Conservation (phyloP, 2,888 invertebrate genomes). For the Cryptocephalus primarius region DNA sequence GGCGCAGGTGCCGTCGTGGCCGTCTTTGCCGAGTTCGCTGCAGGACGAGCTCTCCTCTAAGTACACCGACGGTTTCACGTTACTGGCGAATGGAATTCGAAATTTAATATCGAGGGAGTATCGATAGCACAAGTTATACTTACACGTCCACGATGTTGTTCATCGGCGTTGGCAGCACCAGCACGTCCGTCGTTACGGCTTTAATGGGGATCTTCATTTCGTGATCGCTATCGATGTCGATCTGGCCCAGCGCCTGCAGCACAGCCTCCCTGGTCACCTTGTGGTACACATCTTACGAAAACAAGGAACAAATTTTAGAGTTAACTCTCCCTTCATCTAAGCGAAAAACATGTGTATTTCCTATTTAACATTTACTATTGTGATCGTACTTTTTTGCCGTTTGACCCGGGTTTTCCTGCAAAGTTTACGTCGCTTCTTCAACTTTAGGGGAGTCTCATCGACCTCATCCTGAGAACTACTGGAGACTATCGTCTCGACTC, state of each 20-base stretch:
- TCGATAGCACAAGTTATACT: background rate
- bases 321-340: too few relatives aligned
- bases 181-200: constrained; percentile 19
- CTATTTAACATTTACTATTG: too few relatives aligned
- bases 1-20: constrained; percentile 26
- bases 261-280: constrained; percentile 21
- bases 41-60: constrained; percentile 37
- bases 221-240: constrained; percentile 33
- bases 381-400: constrained; percentile 32
- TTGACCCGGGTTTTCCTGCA: constrained; percentile 52
- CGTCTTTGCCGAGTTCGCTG: constrained; percentile 36
- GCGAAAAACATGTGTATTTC: too few relatives aligned
- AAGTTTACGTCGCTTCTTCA: constrained; percentile 42
- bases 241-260: constrained; percentile 31
- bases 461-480: constrained; percentile 41
- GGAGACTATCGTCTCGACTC: constrained; percentile 41
- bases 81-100: constrained; percentile 6
- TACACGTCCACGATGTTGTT: constrained; percentile 21
- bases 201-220: constrained; percentile 29
- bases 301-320: too few relatives aligned
- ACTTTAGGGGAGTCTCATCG: constrained; percentile 36
- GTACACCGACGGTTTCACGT: constrained; percentile 30
- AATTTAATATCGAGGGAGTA: constrained; percentile 8
- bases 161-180: constrained; percentile 30
- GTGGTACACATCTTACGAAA: background rate